Evolutionary conservation across 2,888 invertebrate genomes (phyloP).

Genomic region (Tubulanus polymorphus): DNA sequence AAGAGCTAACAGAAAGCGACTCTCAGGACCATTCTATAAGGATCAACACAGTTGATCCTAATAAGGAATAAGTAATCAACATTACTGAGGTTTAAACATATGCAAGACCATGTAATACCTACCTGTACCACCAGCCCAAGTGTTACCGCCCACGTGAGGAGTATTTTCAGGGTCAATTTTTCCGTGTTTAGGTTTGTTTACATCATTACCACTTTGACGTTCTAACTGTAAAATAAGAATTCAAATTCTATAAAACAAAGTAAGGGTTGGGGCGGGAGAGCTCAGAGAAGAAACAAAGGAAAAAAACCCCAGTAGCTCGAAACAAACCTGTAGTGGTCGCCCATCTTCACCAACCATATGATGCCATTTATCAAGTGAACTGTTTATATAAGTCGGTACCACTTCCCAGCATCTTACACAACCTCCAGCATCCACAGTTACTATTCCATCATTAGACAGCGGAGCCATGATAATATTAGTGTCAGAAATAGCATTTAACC

Average conservation of each 20-base stretch:
- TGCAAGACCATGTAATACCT: slow-evolving; percentile 22
- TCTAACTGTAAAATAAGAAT: slow-evolving; percentile 75
- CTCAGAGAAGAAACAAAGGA: too few relatives aligned
- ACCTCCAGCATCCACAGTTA: slow-evolving; percentile 61
- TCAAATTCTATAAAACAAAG: too few relatives aligned
- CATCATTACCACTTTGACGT: slow-evolving; percentile 63
- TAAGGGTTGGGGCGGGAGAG: too few relatives aligned
- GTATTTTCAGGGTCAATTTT: slow-evolving; percentile 84
- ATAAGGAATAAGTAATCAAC: too few relatives aligned
- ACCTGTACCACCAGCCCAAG: slow-evolving; percentile 94
- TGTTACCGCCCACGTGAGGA: slow-evolving; percentile 94
- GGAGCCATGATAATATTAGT: slow-evolving; percentile 54
- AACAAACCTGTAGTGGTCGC: slow-evolving; percentile 36
- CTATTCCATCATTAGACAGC: slow-evolving; percentile 56
- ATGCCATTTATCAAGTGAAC: slow-evolving; percentile 57
- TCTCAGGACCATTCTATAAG: too few relatives aligned
- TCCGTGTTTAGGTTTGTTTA: slow-evolving; percentile 79
- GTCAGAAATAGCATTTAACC: slow-evolving; percentile 54
- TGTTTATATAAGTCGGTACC: slow-evolving; percentile 52
- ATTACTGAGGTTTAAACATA: too few relatives aligned
- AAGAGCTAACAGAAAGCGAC: too few relatives aligned
- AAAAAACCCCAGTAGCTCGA: not conserved
- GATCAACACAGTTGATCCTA: too few relatives aligned
- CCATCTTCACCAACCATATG: slow-evolving; percentile 51
- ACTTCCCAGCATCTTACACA: slow-evolving; percentile 61